Base-by-base conservation (phyloP, 2,113 vertebrate genomes). In the Gadus chalcogrammus region DNA sequence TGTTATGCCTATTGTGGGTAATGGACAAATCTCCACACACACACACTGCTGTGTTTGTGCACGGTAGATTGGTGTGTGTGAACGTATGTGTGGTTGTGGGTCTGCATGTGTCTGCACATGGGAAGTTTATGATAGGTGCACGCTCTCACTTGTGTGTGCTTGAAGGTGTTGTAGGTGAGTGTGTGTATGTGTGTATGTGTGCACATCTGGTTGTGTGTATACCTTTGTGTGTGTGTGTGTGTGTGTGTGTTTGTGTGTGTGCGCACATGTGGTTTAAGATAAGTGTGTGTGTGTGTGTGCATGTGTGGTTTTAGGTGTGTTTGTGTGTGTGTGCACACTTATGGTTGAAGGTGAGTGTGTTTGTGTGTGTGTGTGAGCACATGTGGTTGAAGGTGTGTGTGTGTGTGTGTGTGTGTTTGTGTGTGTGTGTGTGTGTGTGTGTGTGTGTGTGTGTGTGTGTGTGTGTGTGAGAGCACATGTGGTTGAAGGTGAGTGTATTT, bases 261-360 rank as follows among this genome's bases (percentile, higher is more conserved):
- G 64, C 64, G 61, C 11, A 27, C 64, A 38, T 18, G 52, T 24
- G 69, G 42, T 48, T 48, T 6, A 9, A 48, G 42, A 9, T 48
- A 2, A 9, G 9, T 48, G 12, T 48, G 8, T 48, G 42, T 76
- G 59, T 18, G 62, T 24, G 3, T 58, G 6, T 58, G 55, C n/a
- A n/a, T 58, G 17, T 87, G 83, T 86, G 79, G 79, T 18, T 17
- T 68, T 17, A 64, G 69, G 70, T 72, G 58, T 68, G 64, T 73
- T 31, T 69, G 24, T 35, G 20, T 20, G 20, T 20, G 20, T 20
- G 20, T 20, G 20, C 56, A 20, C 63, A 15, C n/a, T n/a, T n/a
- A n/a, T 4, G 0, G 61, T 75, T 24, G 22, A 24, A 24, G 22
- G 53, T 79, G 69, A 76, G 64, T 68, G 62, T 69, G 42, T 64